These are phyloP conservation scores for Actinia tenebrosa DNA, from an alignment of 64 coral and sea anemone species.

Conservation along the genomic window DNA sequence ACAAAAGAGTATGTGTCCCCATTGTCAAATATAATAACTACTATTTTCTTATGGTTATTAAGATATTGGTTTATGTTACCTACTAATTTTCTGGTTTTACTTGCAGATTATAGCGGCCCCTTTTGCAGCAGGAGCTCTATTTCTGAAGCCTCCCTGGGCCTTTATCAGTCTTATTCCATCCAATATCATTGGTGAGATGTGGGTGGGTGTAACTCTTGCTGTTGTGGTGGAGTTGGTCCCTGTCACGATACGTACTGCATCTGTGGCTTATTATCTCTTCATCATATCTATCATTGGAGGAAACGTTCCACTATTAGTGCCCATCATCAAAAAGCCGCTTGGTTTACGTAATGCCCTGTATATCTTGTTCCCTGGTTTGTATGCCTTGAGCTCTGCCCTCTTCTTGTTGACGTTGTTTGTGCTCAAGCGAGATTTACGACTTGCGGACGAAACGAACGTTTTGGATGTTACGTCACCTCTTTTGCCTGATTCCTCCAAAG, in stretches of 20 bases:
- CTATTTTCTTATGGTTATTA: neutral
- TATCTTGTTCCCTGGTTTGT: conserved; percentile 81
- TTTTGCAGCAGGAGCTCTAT: conserved; percentile 86
- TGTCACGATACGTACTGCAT: conserved; percentile 63
- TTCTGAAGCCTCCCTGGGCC: conserved; percentile 70
- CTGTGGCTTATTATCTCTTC: conserved; percentile 85
- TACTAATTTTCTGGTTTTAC: conserved; percentile 6
- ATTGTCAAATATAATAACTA: no score
- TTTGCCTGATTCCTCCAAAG: conserved; percentile 40
- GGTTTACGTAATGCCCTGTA: conserved; percentile 75
- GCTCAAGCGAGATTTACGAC: conserved; percentile 67
- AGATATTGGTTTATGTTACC: neutral
- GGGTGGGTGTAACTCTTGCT: conserved; percentile 91
- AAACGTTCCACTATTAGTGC: conserved; percentile 81
- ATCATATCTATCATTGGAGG: conserved; percentile 95
- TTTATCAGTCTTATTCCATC: conserved; percentile 93
- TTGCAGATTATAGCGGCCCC: conserved; percentile 80
- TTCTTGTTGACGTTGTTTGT: conserved; percentile 93
- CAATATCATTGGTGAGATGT: conserved; percentile 97
- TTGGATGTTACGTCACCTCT: conserved; percentile 42
- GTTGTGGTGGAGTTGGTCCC: conserved; percentile 96
- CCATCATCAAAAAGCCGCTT: conserved; percentile 65
- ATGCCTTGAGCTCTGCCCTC: conserved; percentile 76
- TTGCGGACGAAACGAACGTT: conserved; percentile 3
- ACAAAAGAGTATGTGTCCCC: no score